A percentile compares a stretch with the other conserved stretches of the same genome.
Evolutionary conservation across 2,113 vertebrate species (phyloP).

Genomic region (Trematomus loennbergii): DNA sequence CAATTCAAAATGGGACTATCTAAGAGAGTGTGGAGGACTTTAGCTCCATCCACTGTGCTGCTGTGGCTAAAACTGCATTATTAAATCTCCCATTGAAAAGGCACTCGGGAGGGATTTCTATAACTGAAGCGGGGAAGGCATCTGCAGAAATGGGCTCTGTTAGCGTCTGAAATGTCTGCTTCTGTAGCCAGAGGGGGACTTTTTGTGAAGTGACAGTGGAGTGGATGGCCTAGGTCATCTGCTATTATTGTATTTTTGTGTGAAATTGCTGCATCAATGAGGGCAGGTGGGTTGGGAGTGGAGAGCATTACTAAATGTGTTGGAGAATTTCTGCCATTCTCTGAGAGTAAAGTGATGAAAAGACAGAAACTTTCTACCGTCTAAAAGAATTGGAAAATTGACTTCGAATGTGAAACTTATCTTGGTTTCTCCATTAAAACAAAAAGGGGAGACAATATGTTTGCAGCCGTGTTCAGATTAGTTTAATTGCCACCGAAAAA

Average conservation of each 20-base stretch:
- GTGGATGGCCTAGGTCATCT: slow-evolving; percentile 51
- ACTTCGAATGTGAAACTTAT: background rate
- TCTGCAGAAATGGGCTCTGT: slow-evolving; percentile 47
- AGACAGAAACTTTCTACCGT: background rate
- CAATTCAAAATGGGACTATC: background rate
- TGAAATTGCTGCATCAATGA: slow-evolving; percentile 67
- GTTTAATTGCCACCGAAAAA: background rate
- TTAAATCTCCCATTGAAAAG: slow-evolving; percentile 30
- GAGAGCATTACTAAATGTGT: slow-evolving; percentile 44
- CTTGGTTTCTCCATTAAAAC: background rate
- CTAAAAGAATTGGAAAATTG: background rate
- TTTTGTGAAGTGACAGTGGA: slow-evolving; percentile 58
- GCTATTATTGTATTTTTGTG: slow-evolving; percentile 63
- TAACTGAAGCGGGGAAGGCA: slow-evolving; percentile 27
- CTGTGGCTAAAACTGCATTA: slow-evolving; percentile 22
- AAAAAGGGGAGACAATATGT: background rate
- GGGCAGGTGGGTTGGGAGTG: slow-evolving; percentile 46
- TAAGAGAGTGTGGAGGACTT: slow-evolving; percentile 16
- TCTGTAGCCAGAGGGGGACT: slow-evolving; percentile 40
- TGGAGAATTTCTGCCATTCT: slow-evolving; percentile 40
- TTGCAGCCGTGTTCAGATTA: background rate
- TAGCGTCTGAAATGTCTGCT: background rate
- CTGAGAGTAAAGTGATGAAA: background rate
- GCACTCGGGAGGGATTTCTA: slow-evolving; percentile 24
- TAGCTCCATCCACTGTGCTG: background rate